Evolutionary conservation across 2,113 vertebrate genomes (phyloP).

Genomic region (Cryptoleucopteryx plumbea): DNA sequence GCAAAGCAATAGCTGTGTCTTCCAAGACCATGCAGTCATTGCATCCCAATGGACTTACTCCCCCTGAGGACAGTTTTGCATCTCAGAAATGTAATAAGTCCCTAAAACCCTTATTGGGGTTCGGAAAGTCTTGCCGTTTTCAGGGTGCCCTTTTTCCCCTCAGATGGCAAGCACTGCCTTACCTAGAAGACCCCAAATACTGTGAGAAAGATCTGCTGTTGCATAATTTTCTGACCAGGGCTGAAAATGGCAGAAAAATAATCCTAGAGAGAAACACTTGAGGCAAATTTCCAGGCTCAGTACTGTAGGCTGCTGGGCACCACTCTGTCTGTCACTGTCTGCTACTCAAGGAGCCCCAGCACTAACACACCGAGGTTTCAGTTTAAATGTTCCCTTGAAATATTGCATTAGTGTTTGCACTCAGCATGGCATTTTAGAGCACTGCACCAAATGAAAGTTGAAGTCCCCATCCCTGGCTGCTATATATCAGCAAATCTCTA

Average conservation of each 20-base stretch:
- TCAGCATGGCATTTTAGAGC: not conserved
- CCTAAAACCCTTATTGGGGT: not conserved
- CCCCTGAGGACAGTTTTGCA: not conserved
- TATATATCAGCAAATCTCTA: not conserved
- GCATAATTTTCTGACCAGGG: not conserved
- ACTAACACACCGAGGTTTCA: not conserved
- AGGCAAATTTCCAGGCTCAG: not conserved
- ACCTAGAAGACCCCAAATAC: not conserved
- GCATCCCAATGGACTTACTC: not conserved
- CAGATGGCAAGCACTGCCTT: no score
- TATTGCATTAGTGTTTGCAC: not conserved
- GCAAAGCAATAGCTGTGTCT: not conserved
- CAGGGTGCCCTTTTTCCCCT: not conserved
- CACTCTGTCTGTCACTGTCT: not conserved
- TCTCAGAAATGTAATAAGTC: not conserved
- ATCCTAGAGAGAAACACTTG: not conserved
- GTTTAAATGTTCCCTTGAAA: not conserved
- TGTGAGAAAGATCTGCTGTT: not conserved
- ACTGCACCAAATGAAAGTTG: not conserved
- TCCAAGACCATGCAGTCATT: fast-evolving
- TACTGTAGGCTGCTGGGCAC: not conserved
- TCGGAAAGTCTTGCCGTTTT: not conserved
- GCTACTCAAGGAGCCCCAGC: fast-evolving
- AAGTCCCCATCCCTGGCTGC: not conserved
- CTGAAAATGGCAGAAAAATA: not conserved